Percentiles rank a stretch among this genome's conserved stretches.
Conservation (phyloP, 2,113 vertebrate species). For the Charadrius vociferus region DNA sequence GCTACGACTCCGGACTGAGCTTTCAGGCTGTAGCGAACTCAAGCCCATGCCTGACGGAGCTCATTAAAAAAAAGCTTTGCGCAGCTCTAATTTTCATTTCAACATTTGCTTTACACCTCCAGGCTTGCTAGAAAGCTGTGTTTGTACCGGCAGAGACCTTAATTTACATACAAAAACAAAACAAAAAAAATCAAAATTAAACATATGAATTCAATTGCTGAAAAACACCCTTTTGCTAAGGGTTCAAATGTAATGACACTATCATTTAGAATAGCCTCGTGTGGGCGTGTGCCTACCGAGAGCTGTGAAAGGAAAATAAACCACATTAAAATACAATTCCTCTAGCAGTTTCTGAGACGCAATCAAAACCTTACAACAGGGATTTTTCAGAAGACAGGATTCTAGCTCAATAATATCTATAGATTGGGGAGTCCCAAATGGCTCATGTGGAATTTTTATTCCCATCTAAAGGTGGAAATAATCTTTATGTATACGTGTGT, state of each 20-base stretch:
- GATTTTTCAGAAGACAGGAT: constrained; percentile 45
- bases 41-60: neutral
- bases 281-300: constrained; percentile 31
- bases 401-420: constrained; percentile 30
- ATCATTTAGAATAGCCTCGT: constrained; percentile 48
- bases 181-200: constrained; percentile 33
- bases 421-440: constrained; percentile 15
- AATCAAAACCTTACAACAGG: constrained; percentile 30
- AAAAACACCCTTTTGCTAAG: constrained; percentile 33
- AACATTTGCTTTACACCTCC: constrained; percentile 38
- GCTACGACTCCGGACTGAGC: neutral
- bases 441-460: constrained; percentile 10
- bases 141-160: constrained; percentile 1
- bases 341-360: neutral
- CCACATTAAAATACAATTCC: constrained; percentile 51
- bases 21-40: neutral
- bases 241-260: constrained; percentile 43
- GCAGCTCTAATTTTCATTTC: constrained; percentile 37
- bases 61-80: neutral
- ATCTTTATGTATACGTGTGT: neutral
- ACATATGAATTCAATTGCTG: constrained; percentile 6
- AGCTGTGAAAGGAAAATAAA: constrained; percentile 27
- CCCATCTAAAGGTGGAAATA: neutral
- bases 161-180: constrained; percentile 52
- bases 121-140: constrained; percentile 36